Evolutionary conservation across 2,888 invertebrate species (phyloP), one percentile per base, ranked within the genome.

Genomic region (Ormyrus rosae): DNA sequence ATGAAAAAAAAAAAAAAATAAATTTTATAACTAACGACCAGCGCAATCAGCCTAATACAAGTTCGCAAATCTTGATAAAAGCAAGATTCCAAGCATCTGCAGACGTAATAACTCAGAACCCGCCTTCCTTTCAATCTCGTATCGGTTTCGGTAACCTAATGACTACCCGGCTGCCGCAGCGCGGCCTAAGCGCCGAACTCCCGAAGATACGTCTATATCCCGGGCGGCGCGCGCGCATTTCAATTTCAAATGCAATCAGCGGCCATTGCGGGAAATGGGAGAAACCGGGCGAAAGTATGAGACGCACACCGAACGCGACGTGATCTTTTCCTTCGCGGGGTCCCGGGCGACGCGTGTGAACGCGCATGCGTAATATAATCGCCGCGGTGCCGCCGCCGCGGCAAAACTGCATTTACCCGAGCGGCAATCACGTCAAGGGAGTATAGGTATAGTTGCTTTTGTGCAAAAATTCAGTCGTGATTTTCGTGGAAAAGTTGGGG

Each of bases 161-260:
- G 34, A 34, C 34, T 34, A 34, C 34, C 34, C 34, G 34, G 34
- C 19, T 19, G 19, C 34, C 34, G 34, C 34, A 0, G 34, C 34
- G 34, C 34, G 34, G 34, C 34, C 34, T 34, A 56, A 19, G 56
- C 53, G 11, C 48, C 34, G 34, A 34, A 34, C 34, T 34, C 34
- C 34, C 34, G 34, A 34, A 34, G 34, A 34, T 34, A 34, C 34
- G 34, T 34, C 34, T 34, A 51, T 61, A 46, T 50, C 50, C 13
- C 53, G 11, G 7, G 48, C 34, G 11, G 11, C 61, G 13, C 60
- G 55, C 56, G 48, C 71, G 75, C 83, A 84, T 86, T 86, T 87
- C 90, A 88, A 89, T 90, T 90, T 88, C 86, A 86, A 84, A 85
- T 83, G 87, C 86, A 89, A 90, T 90, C 87, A 86, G 84, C 84